Base-by-base conservation (phyloP, 1,140 invertebrate genomes). In the Trachymyrmex septentrionalis region DNA sequence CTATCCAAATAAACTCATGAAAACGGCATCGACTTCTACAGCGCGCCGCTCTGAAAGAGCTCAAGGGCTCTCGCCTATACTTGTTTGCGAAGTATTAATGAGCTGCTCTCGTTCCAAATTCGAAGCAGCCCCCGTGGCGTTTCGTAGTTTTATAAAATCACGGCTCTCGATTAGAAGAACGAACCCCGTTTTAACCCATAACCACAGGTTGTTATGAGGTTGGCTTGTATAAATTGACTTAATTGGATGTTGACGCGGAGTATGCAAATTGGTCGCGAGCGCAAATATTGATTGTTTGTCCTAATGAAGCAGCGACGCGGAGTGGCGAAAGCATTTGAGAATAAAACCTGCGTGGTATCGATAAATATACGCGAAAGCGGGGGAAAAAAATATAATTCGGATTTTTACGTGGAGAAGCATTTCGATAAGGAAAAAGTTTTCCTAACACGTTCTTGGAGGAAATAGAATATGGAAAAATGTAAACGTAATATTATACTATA, bases 271-370 rank as follows among this genome's bases (percentile, higher is more conserved):
- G 69, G 38, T 84, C 38, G 80, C 57, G 38, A 84, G 27, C n/a
- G 44, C 69, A 84, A 84, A 84, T 84, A 84, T 84, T 84, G 80
- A 84, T 75, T 84, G 80, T 84, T 84, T 84, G 55, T 84, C 57
- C 27, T 75, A 84, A 84, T 84, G 80, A 84, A 84, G 69, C 80
- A 48, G 55, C 69, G 69, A 81, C n/a, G 80, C 30, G 38, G 38
- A 44, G 27, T 38, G 69, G 7, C 9, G n/a, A 5, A 61, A 16
- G 24, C 38, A 81, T 72, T 50, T 27, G 57, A 84, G 27, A 84
- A 84, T 57, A 61, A 50, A 73, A 84, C 59, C 19, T 14, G 30
- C 38, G 12, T 27, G 34, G 1, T 34, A 34, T 73, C 67, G 67
- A 57, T 71, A 71, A 81, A 81, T 24, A 24, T 5, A 30, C 14